A percentile compares a stretch with the other conserved stretches of the same genome.
phyloP scores from a whole-genome alignment of 2,797 vertebrate genomes.

The Halcyon leucocephala region DNA sequence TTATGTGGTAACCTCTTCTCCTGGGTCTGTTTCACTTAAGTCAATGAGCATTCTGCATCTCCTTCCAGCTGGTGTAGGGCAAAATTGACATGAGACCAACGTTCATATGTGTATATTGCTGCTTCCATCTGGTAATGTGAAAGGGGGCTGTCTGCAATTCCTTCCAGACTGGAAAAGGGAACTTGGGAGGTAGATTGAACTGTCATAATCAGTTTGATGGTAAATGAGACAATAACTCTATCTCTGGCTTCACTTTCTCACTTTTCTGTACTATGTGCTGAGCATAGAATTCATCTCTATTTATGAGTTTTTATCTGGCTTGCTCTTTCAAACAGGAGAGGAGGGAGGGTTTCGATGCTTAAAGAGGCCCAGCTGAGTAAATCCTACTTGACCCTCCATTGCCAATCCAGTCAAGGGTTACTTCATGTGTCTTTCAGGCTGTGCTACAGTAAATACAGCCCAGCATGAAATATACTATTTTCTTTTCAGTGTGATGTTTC shows the following conservation, averaged over 20 bases:
- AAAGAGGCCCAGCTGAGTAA: neutral
- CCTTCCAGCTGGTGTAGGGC: neutral
- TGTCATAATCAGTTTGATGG: neutral
- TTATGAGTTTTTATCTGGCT: neutral
- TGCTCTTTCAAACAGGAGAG: neutral
- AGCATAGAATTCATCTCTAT: neutral
- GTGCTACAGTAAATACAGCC: neutral
- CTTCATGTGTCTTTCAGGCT: neutral
- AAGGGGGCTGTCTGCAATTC: neutral
- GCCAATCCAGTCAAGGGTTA: neutral
- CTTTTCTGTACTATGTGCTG: neutral
- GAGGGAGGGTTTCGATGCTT: neutral
- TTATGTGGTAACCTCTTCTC: neutral
- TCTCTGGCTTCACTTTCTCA: neutral
- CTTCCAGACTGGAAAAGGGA: neutral
- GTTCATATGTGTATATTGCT: neutral
- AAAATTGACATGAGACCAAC: neutral
- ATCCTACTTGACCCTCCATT: neutral
- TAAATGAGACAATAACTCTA: neutral
- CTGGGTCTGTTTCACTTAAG: neutral
- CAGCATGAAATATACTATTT: neutral
- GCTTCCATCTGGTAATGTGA: neutral
- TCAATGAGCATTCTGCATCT: neutral
- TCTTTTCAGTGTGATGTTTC: neutral
- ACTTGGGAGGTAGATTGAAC: neutral